phyloP scores from a whole-genome alignment of 1,140 invertebrate genomes.

The Sipha flava region DNA sequence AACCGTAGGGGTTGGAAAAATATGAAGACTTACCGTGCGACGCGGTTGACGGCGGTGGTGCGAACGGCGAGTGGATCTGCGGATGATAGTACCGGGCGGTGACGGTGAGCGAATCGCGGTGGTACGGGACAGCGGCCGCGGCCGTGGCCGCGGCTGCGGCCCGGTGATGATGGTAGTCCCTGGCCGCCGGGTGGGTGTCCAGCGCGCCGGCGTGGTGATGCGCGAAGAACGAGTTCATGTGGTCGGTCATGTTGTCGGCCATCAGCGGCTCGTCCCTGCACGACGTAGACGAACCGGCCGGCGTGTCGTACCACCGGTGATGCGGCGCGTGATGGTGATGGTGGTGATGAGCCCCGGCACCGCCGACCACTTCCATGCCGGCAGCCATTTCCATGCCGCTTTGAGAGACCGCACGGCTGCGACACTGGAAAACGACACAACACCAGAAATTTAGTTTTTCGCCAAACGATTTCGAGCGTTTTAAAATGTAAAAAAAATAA shows the following conservation, averaged over 20 bases:
- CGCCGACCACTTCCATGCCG: slow-evolving; percentile 31
- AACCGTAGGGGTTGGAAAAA: no score
- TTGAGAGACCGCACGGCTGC: neutral
- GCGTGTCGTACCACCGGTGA: slow-evolving; percentile 33
- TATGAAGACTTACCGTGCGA: slow-evolving; percentile 33
- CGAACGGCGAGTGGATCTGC: slow-evolving; percentile 23
- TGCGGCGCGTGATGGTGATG: slow-evolving; percentile 30
- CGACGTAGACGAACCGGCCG: slow-evolving; percentile 3
- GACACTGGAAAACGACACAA: neutral
- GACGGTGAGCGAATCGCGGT: slow-evolving; percentile 31
- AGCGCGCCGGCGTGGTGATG: slow-evolving; percentile 33
- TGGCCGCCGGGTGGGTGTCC: slow-evolving; percentile 22
- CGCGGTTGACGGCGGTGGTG: slow-evolving; percentile 13
- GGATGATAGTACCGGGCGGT: slow-evolving; percentile 33
- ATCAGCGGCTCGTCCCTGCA: slow-evolving; percentile 6
- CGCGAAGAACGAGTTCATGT: slow-evolving; percentile 33
- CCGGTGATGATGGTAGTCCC: slow-evolving; percentile 32
- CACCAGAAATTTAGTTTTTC: no score
- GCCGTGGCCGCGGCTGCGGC: slow-evolving; percentile 22
- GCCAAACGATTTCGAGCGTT: no score
- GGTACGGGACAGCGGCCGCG: neutral
- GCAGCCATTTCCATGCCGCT: slow-evolving; percentile 30
- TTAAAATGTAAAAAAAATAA: neutral
- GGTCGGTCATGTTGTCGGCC: slow-evolving; percentile 29
- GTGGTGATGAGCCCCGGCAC: slow-evolving; percentile 6